Conservation (phyloP, 1,140 invertebrate genomes). For the Pachypsylla venusta region DNA sequence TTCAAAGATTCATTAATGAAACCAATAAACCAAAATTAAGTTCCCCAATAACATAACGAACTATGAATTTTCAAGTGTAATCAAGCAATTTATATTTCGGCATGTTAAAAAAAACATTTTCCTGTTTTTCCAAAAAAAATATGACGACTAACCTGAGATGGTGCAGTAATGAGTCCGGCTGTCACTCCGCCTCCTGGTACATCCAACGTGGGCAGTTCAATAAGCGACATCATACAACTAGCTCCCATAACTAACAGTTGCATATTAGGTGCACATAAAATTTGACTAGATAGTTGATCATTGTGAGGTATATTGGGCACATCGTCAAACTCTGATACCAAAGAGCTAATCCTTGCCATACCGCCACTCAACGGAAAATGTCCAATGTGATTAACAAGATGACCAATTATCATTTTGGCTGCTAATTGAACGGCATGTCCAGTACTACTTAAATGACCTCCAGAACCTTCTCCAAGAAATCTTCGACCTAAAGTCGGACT, state of each 20-base stretch:
- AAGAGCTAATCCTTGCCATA: constrained; percentile 62
- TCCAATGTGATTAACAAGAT: constrained; percentile 71
- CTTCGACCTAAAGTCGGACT: constrained; percentile 9
- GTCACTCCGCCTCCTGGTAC: constrained; percentile 71
- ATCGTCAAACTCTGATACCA: constrained; percentile 86
- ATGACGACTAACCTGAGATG: too few species aligned
- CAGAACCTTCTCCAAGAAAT: constrained; percentile 14
- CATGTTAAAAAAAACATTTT: too few species aligned
- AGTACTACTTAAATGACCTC: constrained; percentile 22
- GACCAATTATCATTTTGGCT: constrained; percentile 51
- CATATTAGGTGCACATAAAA: constrained; percentile 74
- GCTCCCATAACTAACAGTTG: constrained; percentile 76
- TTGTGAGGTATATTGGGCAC: constrained; percentile 68
- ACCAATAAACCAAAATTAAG: too few species aligned
- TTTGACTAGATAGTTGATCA: constrained; percentile 57
- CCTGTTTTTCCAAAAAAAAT: too few species aligned
- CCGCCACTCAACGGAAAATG: constrained; percentile 84
- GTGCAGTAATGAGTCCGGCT: constrained; percentile 41
- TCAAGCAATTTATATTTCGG: too few species aligned
- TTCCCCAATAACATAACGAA: too few species aligned
- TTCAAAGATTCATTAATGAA: too few species aligned
- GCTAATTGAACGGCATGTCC: constrained; percentile 40
- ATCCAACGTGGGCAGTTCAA: constrained; percentile 80
- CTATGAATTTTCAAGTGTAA: too few species aligned
- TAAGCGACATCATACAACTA: constrained; percentile 69